Percentiles rank a stretch among this genome's conserved stretches.
Evolutionary conservation across 2,797 vertebrate species (phyloP).

Genomic region (Enteromius viviparus): DNA sequence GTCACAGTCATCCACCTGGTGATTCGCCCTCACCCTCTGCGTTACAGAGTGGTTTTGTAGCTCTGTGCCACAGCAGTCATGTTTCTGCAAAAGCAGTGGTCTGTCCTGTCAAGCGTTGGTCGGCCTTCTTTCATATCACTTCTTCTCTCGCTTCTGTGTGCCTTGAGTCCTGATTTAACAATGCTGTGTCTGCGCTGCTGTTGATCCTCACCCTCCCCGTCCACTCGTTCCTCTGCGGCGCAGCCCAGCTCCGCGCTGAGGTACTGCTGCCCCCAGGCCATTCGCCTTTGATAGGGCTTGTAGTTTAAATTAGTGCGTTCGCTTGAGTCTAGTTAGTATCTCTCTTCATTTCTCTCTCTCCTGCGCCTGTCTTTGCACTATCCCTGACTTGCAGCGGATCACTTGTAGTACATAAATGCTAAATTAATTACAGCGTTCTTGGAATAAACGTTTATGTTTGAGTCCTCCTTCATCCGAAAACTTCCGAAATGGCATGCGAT

Average conservation of each 20-base stretch:
- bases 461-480: background rate
- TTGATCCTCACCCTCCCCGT: constrained; percentile 48
- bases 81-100: constrained; percentile 61
- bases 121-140: constrained; percentile 47
- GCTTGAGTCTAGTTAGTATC: constrained; percentile 48
- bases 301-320: constrained; percentile 55
- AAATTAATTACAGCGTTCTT: background rate
- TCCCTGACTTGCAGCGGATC: constrained; percentile 14
- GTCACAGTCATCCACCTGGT: constrained; percentile 14
- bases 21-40: constrained; percentile 22
- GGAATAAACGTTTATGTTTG: constrained; percentile 3
- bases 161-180: constrained; percentile 50
- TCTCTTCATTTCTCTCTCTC: constrained; percentile 44
- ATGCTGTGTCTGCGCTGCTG: constrained; percentile 51
- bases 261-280: constrained; percentile 44
- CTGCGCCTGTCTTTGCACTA: constrained; percentile 27
- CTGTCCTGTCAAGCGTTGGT: constrained; percentile 47
- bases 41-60: constrained; percentile 60
- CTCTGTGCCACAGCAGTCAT: constrained; percentile 62
- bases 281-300: constrained; percentile 56
- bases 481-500: constrained; percentile 20
- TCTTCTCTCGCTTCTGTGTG: constrained; percentile 37
- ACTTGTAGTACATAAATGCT: background rate
- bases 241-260: constrained; percentile 28
- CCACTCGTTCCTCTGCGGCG: constrained; percentile 47